Evolutionary conservation across 2,797 vertebrate genomes (phyloP), one percentile per base, ranked within the genome.

Genomic region (Parambassis ranga): DNA sequence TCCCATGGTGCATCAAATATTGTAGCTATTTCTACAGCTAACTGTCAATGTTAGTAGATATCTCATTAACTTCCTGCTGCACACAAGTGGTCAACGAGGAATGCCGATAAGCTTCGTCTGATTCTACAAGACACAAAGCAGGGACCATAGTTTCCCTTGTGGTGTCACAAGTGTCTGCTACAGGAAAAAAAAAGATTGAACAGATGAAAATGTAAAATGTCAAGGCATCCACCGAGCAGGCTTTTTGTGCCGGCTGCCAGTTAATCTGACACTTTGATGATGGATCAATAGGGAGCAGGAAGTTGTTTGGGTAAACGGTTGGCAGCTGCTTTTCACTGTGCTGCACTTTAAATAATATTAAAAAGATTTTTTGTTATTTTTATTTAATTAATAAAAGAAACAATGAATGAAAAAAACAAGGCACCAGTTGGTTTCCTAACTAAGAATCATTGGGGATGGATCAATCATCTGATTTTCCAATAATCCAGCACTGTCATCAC

Each of bases 211-310:
- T 46, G 47, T 47, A 6, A 61, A 73, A 71, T 71, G 62, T 77
- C 76, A 75, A 57, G 46, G 66, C 75, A 37, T 70, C 56, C 49
- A 41, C 80, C 82, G 59, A 68, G 65, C 68, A 46, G 68, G 68
- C 39, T 42, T 59, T 71, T 58, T 70, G 24, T 53, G 30, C 68
- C 49, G 22, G 71, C 64, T 68, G 60, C 18, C 52, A 61, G 50
- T 61, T 78, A 56, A 77, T 80, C 71, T 65, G 71, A 75, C 71
- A 75, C 62, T 71, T 68, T 75, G 66, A 61, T 61, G 71, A 75
- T 64, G 69, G 83, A 75, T 83, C 85, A 80, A 69, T 79, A 57
- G 51, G 60, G 58, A 66, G 59, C 60, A 70, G 51, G 75, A 41
- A 65, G 64, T 55, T 77, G 70, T 68, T 76, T 61, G 62, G 69